Base-by-base conservation (phyloP, 2,888 invertebrate genomes). In the Leucophora obtusa region DNA sequence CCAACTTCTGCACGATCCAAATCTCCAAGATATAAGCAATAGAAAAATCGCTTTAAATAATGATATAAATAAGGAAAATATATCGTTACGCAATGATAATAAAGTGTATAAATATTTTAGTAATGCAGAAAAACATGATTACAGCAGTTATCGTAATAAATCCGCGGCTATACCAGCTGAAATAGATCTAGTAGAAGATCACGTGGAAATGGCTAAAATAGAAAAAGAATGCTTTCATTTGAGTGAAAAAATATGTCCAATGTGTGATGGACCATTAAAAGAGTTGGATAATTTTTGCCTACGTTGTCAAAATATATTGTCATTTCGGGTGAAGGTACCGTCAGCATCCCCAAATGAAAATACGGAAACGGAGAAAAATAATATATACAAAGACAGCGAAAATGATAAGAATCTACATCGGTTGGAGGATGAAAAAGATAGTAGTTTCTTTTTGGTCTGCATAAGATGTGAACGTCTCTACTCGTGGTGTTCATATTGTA, bases 81-180 rank as follows among this genome's bases (percentile, higher is more conserved):
- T 75, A 60, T 60, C 73, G 60, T 54, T 69, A 28, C 56, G 66
- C 11, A 75, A 78, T 35, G 82, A 86, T 35, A 89, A 90, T 77
- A 88, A 88, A 82, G 90, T 90, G 2, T 90, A 90, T 70, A 89
- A 89, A 83, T 90, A 89, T 82, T 90, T 90, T 60, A 90, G 89
- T 56, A 90, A 90, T 83, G 90, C 90, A 2, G 90, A 89, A 3
- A 87, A 86, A 6, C 87, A 87, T 82, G 87, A 89, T 72, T 87
- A 88, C 70, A 83, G 84, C 28, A 38, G 43, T n/a, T 86, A 81
- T 24, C 69, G 77, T 8, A 73, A 78, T 47, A 81, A 70, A 60
- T 28, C 58, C 1, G 54, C 69, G 15, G 54, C 69, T 18, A 14
- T 78, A 51, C 83, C 85, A 4, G 73, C 81, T 7, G 86, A 84